phyloP scores from a whole-genome alignment of 2,113 vertebrate species.

The Oryzias woworae region DNA sequence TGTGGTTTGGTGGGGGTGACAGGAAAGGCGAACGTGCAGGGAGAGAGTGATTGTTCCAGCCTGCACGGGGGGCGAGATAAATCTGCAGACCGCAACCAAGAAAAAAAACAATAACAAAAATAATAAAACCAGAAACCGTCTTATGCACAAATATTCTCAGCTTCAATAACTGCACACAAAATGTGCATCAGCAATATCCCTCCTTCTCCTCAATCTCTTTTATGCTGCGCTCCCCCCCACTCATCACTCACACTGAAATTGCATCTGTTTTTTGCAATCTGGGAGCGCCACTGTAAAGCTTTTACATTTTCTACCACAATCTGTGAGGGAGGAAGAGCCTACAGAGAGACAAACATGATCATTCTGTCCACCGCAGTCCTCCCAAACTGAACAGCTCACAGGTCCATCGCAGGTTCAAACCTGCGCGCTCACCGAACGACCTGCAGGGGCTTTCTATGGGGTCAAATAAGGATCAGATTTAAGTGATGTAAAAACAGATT shows the following conservation, averaged over 20 bases:
- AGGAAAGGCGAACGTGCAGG: constrained; percentile 6
- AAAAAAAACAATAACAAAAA: constrained; percentile 5
- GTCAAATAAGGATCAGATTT: too few relatives aligned
- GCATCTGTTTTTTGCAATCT: constrained; percentile 62
- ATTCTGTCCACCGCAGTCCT: too few relatives aligned
- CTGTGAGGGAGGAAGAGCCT: background rate
- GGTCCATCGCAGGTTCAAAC: too few relatives aligned
- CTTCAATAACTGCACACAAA: constrained; percentile 30
- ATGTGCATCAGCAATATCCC: constrained; percentile 18
- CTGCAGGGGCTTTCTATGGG: too few relatives aligned
- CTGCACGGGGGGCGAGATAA: background rate
- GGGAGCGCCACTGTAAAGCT: constrained; percentile 37
- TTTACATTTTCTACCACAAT: constrained; percentile 14
- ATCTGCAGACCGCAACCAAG: constrained; percentile 5
- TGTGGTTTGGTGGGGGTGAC: background rate
- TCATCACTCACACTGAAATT: constrained; percentile 62
- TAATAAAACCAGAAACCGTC: constrained; percentile 5
- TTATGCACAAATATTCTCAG: constrained; percentile 12
- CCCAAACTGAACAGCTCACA: too few relatives aligned
- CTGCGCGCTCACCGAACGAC: too few relatives aligned
- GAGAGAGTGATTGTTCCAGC: background rate
- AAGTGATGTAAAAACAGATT: too few relatives aligned
- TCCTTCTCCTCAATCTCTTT: constrained; percentile 29
- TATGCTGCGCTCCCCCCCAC: constrained; percentile 38
- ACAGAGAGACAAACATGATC: background rate